Percentiles rank a stretch among this genome's conserved stretches.
Evolutionary conservation across 2,888 invertebrate genomes (phyloP).

Genomic region (Dynastes tityus): DNA sequence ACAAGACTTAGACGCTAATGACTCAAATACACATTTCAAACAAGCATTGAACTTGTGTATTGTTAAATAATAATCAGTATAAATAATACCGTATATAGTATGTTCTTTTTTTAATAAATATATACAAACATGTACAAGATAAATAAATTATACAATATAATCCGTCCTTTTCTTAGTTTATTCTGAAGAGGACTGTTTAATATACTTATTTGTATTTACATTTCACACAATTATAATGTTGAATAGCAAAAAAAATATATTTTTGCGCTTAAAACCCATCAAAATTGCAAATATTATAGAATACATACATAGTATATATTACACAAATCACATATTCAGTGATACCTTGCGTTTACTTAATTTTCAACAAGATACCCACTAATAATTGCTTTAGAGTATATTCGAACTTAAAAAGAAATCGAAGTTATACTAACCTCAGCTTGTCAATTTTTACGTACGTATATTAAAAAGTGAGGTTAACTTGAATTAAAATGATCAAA

Average conservation of each 20-base stretch:
- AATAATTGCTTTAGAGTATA: too few species aligned
- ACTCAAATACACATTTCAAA: slow-evolving; percentile 66
- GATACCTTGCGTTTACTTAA: neutral
- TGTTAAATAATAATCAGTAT: neutral
- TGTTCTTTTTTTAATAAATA: slow-evolving; percentile 4
- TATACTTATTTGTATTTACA: slow-evolving; percentile 9
- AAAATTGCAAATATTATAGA: neutral
- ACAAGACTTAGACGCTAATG: slow-evolving; percentile 59
- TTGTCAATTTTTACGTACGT: too few species aligned
- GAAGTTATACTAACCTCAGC: too few species aligned
- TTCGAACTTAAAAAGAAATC: too few species aligned
- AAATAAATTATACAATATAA: slow-evolving; percentile 5
- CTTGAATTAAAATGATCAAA: too few species aligned
- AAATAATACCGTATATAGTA: neutral
- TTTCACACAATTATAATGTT: neutral
- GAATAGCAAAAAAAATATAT: too few species aligned
- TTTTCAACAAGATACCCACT: too few species aligned
- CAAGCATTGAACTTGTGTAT: neutral
- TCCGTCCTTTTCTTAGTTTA: neutral
- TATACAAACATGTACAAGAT: slow-evolving; percentile 42
- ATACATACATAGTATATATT: slow-evolving; percentile 13
- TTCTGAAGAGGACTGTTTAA: neutral
- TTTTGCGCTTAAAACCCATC: too few species aligned
- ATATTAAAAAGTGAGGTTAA: too few species aligned
- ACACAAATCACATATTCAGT: neutral